Evolutionary conservation across 2,888 invertebrate species (phyloP).

Genomic region (Lottia gigantea): DNA sequence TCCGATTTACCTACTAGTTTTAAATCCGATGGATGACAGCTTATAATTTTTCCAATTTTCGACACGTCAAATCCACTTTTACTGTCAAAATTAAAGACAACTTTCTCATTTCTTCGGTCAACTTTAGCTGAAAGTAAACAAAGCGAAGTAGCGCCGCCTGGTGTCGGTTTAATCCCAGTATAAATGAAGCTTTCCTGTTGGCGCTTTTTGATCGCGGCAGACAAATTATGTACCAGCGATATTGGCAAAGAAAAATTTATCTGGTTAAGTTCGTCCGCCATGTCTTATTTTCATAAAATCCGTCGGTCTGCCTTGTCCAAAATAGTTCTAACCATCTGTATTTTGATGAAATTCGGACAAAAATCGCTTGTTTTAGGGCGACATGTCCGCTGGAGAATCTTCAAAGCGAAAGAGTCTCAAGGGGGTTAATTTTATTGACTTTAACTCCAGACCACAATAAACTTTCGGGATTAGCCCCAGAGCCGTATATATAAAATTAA

Average conservation of each 20-base stretch:
- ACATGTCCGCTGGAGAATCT: slow-evolving; percentile 9
- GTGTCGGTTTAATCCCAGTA: not conserved
- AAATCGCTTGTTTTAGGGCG: not conserved
- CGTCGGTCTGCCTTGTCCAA: not conserved
- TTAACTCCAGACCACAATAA: no score
- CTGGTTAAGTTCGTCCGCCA: slow-evolving; percentile 1
- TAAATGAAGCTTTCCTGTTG: slow-evolving; percentile 1
- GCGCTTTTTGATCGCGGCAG: slow-evolving; percentile 1
- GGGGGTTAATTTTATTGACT: not conserved
- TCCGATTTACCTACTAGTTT: not conserved
- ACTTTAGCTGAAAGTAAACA: not conserved
- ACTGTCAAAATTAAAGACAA: not conserved
- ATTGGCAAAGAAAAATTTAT: not conserved
- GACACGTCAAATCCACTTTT: not conserved
- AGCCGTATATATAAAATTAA: no score
- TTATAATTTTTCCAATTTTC: not conserved
- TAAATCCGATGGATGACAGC: not conserved
- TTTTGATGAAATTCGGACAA: not conserved
- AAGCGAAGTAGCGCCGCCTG: not conserved
- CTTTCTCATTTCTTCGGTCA: not conserved
- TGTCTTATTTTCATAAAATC: not conserved
- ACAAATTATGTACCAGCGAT: not conserved
- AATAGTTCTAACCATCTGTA: not conserved
- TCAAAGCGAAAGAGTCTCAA: slow-evolving; percentile 3
- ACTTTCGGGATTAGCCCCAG: no score